Evolutionary conservation across 2,797 vertebrate genomes (phyloP).

Genomic region (Austrolebias charrua): DNA sequence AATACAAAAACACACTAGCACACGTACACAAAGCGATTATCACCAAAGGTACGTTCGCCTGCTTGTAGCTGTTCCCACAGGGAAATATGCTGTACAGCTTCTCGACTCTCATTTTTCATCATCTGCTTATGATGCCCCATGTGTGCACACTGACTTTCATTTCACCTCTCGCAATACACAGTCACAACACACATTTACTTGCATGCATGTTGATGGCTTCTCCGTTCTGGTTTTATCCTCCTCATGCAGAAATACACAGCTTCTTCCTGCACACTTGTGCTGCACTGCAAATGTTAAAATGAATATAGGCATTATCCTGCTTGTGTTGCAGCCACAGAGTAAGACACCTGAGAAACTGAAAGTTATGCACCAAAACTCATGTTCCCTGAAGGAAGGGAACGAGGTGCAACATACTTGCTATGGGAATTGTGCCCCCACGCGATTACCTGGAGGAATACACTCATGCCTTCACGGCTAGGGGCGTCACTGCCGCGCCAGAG

Average conservation of each 20-base stretch:
- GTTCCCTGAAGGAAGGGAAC: too few species aligned
- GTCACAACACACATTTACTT: conserved; percentile 47
- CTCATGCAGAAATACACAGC: conserved; percentile 11
- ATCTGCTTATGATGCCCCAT: conserved; percentile 80
- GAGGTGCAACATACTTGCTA: too few species aligned
- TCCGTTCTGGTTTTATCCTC: conserved; percentile 26
- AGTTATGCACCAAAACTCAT: too few species aligned
- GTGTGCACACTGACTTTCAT: conserved; percentile 80
- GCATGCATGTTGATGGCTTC: conserved; percentile 34
- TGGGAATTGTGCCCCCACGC: too few species aligned
- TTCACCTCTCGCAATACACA: conserved; percentile 72
- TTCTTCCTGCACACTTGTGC: conserved; percentile 25
- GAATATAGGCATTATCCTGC: conserved; percentile 27
- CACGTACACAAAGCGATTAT: conserved; percentile 64
- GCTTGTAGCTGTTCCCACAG: conserved; percentile 71
- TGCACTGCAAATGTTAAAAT: conserved; percentile 32
- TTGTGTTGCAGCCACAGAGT: conserved; percentile 20
- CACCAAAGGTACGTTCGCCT: conserved; percentile 64
- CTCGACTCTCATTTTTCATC: conserved; percentile 80
- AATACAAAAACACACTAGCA: conserved; percentile 38
- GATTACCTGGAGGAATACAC: too few species aligned
- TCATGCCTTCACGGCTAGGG: too few species aligned
- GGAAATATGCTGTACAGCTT: conserved; percentile 70
- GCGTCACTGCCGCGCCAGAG: too few species aligned
- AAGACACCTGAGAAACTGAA: conserved; percentile 15